A percentile compares a stretch with the other conserved stretches of the same genome.
These are phyloP conservation scores for Maconellicoccus hirsutus DNA, from an alignment of 1,140 invertebrate genomes.

Conservation along the genomic window DNA sequence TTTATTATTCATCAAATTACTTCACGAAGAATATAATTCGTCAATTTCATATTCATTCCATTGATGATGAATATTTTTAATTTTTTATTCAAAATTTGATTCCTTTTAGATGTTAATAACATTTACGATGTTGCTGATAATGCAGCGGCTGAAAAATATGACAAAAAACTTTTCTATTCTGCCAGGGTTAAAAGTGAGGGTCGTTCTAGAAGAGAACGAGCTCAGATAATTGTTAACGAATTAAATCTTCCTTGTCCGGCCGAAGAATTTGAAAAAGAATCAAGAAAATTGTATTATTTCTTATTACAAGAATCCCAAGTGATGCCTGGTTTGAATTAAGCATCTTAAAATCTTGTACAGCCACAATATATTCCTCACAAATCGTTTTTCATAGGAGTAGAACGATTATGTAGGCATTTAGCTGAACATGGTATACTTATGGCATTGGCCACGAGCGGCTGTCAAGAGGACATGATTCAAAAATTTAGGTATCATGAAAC, in stretches of 20 bases:
- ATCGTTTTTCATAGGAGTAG: conserved; percentile 69
- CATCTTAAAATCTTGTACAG: background rate
- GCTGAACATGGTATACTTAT: conserved; percentile 66
- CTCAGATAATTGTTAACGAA: background rate
- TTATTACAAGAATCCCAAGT: conserved; percentile 25
- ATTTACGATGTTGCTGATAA: conserved; percentile 17
- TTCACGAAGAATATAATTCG: too few species aligned
- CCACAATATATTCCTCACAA: too few species aligned
- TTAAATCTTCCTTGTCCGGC: background rate
- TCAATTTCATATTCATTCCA: background rate
- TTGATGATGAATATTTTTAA: background rate
- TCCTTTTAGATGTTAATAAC: conserved; percentile 22
- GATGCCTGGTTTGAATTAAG: conserved; percentile 28
- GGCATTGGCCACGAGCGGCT: conserved; percentile 64
- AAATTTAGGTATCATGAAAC: conserved; percentile 23
- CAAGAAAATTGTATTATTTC: conserved; percentile 34
- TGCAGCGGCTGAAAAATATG: conserved; percentile 12
- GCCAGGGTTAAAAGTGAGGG: background rate
- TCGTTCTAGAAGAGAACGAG: background rate
- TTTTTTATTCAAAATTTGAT: background rate
- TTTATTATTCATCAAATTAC: too few species aligned
- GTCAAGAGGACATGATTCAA: background rate
- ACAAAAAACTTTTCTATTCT: background rate
- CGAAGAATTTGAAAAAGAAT: conserved; percentile 47
- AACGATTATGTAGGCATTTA: conserved; percentile 66